These are phyloP conservation scores for Galaxias olidus DNA, from an alignment of 2,797 vertebrate genomes.

Conservation along the genomic window DNA sequence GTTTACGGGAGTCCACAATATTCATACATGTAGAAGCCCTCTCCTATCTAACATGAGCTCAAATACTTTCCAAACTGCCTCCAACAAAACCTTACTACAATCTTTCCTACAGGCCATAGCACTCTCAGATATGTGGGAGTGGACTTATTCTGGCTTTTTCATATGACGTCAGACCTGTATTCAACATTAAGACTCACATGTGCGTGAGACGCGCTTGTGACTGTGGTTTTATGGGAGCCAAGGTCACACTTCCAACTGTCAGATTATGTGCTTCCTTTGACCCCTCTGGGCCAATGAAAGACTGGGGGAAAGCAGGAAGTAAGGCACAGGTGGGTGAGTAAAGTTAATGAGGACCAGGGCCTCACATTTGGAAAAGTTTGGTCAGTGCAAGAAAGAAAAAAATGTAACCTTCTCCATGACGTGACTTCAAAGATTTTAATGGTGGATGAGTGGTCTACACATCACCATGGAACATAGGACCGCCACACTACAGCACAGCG, in stretches of 20 bases:
- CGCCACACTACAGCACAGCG: no score
- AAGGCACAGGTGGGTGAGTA: conserved; percentile 41
- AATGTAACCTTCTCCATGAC: no score
- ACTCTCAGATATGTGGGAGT: conserved; percentile 26
- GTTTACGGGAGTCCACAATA: no score
- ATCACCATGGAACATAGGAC: no score
- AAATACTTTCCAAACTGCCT: no score
- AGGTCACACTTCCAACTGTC: conserved; percentile 35
- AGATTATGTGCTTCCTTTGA: conserved; percentile 35
- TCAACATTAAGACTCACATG: conserved; percentile 36
- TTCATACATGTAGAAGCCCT: no score
- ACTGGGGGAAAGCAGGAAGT: conserved; percentile 38
- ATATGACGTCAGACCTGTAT: conserved; percentile 29
- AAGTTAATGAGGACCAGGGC: no score
- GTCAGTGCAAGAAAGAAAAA: no score
- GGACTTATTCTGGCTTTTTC: conserved; percentile 24
- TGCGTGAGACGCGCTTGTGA: conserved; percentile 42
- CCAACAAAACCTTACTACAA: conserved; percentile 30
- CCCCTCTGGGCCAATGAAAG: conserved; percentile 43
- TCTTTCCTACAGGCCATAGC: conserved; percentile 13
- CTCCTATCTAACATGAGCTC: no score
- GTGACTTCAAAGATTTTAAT: no score
- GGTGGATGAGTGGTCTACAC: no score
- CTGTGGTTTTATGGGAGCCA: conserved; percentile 47
- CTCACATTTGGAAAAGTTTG: no score